phyloP scores from a whole-genome alignment of 2,113 vertebrate species.

The Triplophysa dalaica region DNA sequence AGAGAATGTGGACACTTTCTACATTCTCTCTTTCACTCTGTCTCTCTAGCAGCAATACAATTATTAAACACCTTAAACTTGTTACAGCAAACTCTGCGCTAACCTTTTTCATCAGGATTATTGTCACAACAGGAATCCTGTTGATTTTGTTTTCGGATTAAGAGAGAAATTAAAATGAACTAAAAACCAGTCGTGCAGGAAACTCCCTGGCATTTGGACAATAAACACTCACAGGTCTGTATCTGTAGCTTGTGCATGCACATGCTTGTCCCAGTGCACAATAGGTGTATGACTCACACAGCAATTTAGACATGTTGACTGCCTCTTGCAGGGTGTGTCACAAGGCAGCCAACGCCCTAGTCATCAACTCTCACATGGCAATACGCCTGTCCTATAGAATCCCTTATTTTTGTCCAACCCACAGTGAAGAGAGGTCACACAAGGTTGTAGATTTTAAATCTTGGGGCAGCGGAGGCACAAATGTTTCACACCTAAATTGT shows the following conservation, averaged over 20 bases:
- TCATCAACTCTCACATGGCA: neutral
- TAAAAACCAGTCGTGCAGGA: slow-evolving; percentile 50
- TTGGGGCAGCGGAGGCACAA: neutral
- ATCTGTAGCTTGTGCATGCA: slow-evolving; percentile 10
- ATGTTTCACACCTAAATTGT: neutral
- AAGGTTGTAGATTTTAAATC: neutral
- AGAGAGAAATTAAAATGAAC: neutral
- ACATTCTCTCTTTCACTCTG: too few species aligned
- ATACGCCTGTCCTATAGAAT: neutral
- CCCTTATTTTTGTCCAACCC: neutral
- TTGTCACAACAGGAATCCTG: neutral
- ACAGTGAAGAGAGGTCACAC: neutral
- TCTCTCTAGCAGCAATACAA: too few species aligned
- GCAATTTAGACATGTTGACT: neutral
- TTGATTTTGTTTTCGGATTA: neutral
- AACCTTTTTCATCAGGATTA: neutral
- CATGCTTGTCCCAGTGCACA: slow-evolving; percentile 33
- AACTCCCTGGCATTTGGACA: slow-evolving; percentile 38
- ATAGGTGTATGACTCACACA: slow-evolving; percentile 37
- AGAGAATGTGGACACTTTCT: too few species aligned
- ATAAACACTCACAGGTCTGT: slow-evolving; percentile 45
- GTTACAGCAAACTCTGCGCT: neutral
- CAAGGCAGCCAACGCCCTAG: neutral
- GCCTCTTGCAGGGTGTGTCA: slow-evolving; percentile 6
- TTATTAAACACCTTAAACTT: neutral